A percentile compares a stretch with the other conserved stretches of the same genome.
phyloP scores from a whole-genome alignment of 2,797 vertebrate species.

The Melanotaenia trifasciata region DNA sequence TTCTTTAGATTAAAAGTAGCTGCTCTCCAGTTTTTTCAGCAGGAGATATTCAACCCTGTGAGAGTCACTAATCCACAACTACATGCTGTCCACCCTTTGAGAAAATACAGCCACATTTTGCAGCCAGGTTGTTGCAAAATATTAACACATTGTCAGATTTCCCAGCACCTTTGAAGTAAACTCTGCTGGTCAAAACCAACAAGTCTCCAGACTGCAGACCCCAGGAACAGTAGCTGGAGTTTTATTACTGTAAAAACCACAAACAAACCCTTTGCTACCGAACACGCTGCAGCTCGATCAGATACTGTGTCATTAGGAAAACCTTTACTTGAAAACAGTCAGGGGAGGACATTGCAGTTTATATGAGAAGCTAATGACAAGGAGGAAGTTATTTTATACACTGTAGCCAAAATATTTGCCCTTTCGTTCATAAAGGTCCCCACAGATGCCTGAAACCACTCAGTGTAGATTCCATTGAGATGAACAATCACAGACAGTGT shows the following conservation, averaged over 20 bases:
- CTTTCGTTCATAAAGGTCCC: neutral
- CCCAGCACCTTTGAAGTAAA: neutral
- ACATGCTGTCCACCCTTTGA: neutral
- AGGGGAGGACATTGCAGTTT: neutral
- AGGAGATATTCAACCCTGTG: neutral
- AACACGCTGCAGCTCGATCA: constrained; percentile 13
- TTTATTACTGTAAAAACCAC: neutral
- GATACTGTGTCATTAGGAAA: neutral
- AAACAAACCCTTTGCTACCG: neutral
- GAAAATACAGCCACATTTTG: constrained; percentile 18
- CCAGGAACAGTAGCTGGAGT: neutral
- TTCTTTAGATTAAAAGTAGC: constrained; percentile 30
- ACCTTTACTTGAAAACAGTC: neutral
- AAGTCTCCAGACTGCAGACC: neutral
- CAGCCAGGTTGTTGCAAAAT: constrained; percentile 34
- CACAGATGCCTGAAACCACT: neutral
- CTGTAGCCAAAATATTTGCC: neutral
- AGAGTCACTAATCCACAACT: constrained; percentile 14
- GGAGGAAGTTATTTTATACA: neutral
- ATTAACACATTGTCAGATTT: constrained; percentile 18
- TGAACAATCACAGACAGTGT: neutral
- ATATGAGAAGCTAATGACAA: constrained; percentile 9
- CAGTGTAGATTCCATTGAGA: neutral
- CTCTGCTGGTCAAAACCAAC: constrained; percentile 15
- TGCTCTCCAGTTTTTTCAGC: constrained; percentile 14